Percentiles rank a stretch among this genome's conserved stretches.
phyloP scores from a whole-genome alignment of 1,140 invertebrate genomes.

The Wasmannia auropunctata region DNA sequence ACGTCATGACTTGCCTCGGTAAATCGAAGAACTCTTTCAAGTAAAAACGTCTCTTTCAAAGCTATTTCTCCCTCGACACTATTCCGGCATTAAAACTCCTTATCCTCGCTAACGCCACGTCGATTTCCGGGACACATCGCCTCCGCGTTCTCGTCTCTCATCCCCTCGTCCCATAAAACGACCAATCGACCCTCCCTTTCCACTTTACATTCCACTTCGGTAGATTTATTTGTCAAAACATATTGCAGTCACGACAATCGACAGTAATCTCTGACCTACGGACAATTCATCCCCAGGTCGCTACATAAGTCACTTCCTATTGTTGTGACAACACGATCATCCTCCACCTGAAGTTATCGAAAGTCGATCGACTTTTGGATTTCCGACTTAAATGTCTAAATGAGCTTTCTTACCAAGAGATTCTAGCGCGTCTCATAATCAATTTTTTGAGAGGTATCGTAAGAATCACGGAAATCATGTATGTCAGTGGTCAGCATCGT shows the following conservation, averaged over 20 bases:
- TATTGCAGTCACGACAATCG: conserved; percentile 59
- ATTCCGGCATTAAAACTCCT: conserved; percentile 72
- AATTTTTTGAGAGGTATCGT: not conserved
- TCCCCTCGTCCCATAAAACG: conserved; percentile 13
- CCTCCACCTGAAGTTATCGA: not conserved
- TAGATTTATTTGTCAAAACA: conserved; percentile 74
- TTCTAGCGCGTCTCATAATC: not conserved
- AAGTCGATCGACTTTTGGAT: conserved; percentile 33
- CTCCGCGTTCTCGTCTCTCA: not conserved
- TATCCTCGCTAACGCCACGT: conserved; percentile 65
- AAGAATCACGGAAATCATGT: not conserved
- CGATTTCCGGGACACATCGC: conserved; percentile 66
- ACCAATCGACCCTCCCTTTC: conserved; percentile 64
- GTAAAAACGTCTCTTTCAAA: conserved; percentile 55
- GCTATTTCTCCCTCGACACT: conserved; percentile 58
- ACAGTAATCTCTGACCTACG: conserved; percentile 66
- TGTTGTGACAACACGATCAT: conserved; percentile 12
- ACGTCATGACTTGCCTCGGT: conserved; percentile 54
- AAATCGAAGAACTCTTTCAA: conserved; percentile 56
- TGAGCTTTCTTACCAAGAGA: not conserved
- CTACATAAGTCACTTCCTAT: conserved; percentile 46
- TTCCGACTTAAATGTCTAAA: not conserved
- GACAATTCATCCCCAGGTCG: conserved; percentile 27
- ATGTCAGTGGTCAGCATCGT: too few species aligned
- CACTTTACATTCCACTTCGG: conserved; percentile 69